These are phyloP conservation scores for Lophotis ruficrista DNA, from an alignment of 2,113 vertebrate species.

Conservation along the genomic window DNA sequence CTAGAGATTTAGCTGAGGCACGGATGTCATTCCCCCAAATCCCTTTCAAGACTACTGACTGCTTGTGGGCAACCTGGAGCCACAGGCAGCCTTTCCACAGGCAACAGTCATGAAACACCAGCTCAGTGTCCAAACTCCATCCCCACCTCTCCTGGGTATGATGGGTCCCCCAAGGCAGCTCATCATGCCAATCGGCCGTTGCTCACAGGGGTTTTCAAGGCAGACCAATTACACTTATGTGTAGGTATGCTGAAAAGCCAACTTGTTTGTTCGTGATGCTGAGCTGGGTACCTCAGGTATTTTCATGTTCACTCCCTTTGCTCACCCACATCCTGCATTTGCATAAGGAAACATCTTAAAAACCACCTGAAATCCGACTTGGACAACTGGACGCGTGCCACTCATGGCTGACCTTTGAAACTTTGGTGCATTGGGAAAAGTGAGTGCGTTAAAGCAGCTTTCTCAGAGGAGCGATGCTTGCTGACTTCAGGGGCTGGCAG, in stretches of 20 bases:
- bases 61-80: not conserved
- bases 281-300: not conserved
- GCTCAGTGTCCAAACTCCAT: not conserved
- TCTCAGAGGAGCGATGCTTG: accelerated
- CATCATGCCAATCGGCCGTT: accelerated
- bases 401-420: not conserved
- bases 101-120: not conserved
- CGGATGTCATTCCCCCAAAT: not conserved
- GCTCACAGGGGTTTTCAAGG: not conserved
- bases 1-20: not conserved
- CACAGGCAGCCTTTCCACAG: accelerated
- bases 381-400: accelerated
- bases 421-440: not conserved
- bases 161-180: not conserved
- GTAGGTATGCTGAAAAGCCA: not conserved
- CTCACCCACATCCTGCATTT: not conserved
- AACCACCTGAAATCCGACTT: not conserved
- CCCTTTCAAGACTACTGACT: not conserved
- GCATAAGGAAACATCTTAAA: not conserved
- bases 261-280: not conserved
- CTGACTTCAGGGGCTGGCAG: not conserved
- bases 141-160: not conserved
- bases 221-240: accelerated
- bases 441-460: not conserved
- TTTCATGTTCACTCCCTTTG: not conserved